Evolutionary conservation across 2,113 vertebrate genomes (phyloP), one percentile per base, ranked within the genome.

Genomic region (Oceanites oceanicus): DNA sequence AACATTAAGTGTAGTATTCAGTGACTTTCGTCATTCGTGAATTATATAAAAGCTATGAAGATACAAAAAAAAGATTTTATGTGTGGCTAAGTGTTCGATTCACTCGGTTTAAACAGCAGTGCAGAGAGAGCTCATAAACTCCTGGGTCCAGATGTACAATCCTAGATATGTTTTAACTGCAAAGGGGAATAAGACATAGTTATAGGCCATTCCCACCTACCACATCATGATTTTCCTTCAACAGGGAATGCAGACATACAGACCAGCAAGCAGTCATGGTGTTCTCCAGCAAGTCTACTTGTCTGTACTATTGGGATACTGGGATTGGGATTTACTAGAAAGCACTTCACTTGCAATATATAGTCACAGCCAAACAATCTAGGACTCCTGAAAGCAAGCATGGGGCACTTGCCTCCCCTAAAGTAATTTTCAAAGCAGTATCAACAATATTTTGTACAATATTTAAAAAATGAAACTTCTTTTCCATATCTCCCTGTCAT

Each of bases 361-460:
- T 8, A 38, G 45, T 49, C 13, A 65, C 4, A 86, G 36, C 0
- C 6, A 65, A 73, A 65, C 34, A 73, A 40, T 4, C 11, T 4
- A 84, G 16, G 7, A 53, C 42, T 79, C 50, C 44, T 36, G 17
- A 86, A 73, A 86, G 14, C 11, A 59, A 86, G 7, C 7, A 18
- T 15, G 7, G 4, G 7, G 3, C 9, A 20, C 10, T 36, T 85
- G 6, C 6, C 5, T 5, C 13, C 3, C 3, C 5, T 1, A 7
- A 61, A 76, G 17, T 38, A 89, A 67, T 82, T 93, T 74, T 63
- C 42, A 73, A 78, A 73, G 9, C 27, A 73, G n/a, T 34, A 56
- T 67, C 50, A 93, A 26, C 9, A 85, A 49, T 86, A 17, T 15
- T 71, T 74, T 78, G 71, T 45, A 49, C 6, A 66, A 19, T 59